A percentile compares a stretch with the other conserved stretches of the same genome.
These are phyloP conservation scores for Antheraea pernyi DNA, from an alignment of 1,140 invertebrate genomes.

Conservation along the genomic window DNA sequence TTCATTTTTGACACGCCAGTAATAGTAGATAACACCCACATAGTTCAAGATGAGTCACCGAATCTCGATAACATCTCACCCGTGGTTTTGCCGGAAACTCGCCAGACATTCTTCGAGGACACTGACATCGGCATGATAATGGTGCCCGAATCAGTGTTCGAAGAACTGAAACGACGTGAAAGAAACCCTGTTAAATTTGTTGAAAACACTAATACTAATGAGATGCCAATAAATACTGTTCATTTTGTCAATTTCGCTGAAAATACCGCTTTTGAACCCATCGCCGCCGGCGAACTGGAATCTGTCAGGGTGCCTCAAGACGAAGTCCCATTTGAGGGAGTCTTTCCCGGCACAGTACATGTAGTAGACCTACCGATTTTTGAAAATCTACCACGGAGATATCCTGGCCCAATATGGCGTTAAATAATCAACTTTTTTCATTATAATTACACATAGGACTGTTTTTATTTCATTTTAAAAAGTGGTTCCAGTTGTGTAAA, in stretches of 20 bases:
- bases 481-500: no score
- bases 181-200: slow-evolving; percentile 25
- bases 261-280: slow-evolving; percentile 7
- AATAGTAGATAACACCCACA: not conserved
- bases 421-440: slow-evolving; percentile 13
- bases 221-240: not conserved
- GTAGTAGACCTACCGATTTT: not conserved
- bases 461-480: no score
- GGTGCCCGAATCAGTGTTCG: not conserved
- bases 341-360: not conserved
- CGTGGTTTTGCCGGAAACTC: slow-evolving; percentile 14
- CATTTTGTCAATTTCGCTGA: slow-evolving; percentile 1
- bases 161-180: slow-evolving; percentile 8
- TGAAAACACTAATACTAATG: slow-evolving; percentile 3
- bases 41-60: not conserved
- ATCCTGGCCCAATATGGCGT: slow-evolving; percentile 20
- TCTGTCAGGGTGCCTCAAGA: slow-evolving; percentile 9
- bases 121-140: slow-evolving; percentile 6
- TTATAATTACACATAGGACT: not conserved
- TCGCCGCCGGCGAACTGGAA: slow-evolving; percentile 19
- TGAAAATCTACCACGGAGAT: not conserved
- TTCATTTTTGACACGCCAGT: not conserved
- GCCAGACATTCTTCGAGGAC: slow-evolving; percentile 9
- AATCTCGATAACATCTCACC: slow-evolving; percentile 22
- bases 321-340: not conserved